Conservation (phyloP, 2,888 invertebrate species). For the Dioctria linearis region DNA sequence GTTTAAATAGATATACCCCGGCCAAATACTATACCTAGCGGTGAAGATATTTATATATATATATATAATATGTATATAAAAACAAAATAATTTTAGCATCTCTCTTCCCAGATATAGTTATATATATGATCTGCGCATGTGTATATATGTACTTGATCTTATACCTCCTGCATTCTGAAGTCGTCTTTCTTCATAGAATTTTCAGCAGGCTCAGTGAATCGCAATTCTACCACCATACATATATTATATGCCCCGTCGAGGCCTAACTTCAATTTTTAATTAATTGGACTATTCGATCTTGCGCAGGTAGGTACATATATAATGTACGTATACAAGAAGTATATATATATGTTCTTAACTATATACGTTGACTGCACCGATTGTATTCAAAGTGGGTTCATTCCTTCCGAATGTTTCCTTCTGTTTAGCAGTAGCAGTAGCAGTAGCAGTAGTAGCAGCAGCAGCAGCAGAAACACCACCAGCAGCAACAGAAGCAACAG, state of each 20-base stretch:
- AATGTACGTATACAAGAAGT: background rate
- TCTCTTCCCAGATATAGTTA: background rate
- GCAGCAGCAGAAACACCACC: too few relatives aligned
- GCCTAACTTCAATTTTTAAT: slow-evolving; percentile 58
- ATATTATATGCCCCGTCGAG: background rate
- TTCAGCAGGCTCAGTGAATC: slow-evolving; percentile 20
- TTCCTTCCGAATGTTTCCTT: slow-evolving; percentile 27
- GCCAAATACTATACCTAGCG: slow-evolving; percentile 17
- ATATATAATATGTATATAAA: too few relatives aligned
- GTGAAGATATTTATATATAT: slow-evolving; percentile 9
- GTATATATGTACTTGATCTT: too few relatives aligned
- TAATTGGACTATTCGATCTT: slow-evolving; percentile 56
- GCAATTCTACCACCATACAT: background rate
- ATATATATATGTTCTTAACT: slow-evolving; percentile 15
- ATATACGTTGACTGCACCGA: slow-evolving; percentile 17
- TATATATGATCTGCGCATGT: background rate
- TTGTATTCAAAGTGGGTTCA: slow-evolving; percentile 57
- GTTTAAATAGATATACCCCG: slow-evolving; percentile 48
- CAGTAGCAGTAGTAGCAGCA: too few relatives aligned
- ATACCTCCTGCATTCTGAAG: background rate
- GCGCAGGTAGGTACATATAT: background rate
- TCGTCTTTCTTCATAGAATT: slow-evolving; percentile 29
- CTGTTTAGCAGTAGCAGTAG: too few relatives aligned
- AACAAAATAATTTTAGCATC: slow-evolving; percentile 21
- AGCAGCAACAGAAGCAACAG: too few relatives aligned